Conservation (phyloP, 2,797 vertebrate species). For the Allochrocebus solatus region DNA sequence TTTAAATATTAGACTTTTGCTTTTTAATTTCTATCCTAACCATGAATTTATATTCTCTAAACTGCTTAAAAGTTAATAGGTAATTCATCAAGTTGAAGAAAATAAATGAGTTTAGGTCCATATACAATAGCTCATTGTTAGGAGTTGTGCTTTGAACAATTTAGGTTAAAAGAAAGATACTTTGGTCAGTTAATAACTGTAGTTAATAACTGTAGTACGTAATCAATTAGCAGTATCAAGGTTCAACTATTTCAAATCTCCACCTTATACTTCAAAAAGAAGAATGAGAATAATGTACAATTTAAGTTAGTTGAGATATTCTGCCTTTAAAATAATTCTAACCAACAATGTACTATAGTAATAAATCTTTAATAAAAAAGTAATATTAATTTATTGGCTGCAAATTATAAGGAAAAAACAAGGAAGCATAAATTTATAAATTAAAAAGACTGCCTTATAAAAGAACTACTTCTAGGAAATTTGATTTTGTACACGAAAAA, state of each 20-base stretch:
- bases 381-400: conserved; percentile 15
- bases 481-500: not conserved
- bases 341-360: not conserved
- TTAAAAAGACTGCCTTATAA: not conserved
- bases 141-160: conserved; percentile 87
- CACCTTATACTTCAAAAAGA: conserved; percentile 76
- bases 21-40: conserved; percentile 84
- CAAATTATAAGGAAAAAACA: conserved; percentile 22
- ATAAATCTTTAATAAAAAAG: not conserved
- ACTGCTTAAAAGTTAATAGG: conserved; percentile 89
- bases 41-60: conserved; percentile 80
- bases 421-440: conserved; percentile 8
- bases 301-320: conserved; percentile 60
- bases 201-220: conserved; percentile 83
- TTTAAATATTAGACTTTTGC: conserved; percentile 69
- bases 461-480: not conserved
- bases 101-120: conserved; percentile 85
- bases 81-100: conserved; percentile 90
- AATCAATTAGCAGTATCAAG: conserved; percentile 91
- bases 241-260: conserved; percentile 77
- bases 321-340: conserved; percentile 46
- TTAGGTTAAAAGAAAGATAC: conserved; percentile 92
- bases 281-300: conserved; percentile 53
- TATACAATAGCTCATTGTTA: conserved; percentile 86
- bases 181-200: conserved; percentile 74